A percentile compares a stretch with the other conserved stretches of the same genome.
These are phyloP conservation scores for Acrossocheilus fasciatus DNA, from an alignment of 2,797 vertebrate species.

Conservation along the genomic window DNA sequence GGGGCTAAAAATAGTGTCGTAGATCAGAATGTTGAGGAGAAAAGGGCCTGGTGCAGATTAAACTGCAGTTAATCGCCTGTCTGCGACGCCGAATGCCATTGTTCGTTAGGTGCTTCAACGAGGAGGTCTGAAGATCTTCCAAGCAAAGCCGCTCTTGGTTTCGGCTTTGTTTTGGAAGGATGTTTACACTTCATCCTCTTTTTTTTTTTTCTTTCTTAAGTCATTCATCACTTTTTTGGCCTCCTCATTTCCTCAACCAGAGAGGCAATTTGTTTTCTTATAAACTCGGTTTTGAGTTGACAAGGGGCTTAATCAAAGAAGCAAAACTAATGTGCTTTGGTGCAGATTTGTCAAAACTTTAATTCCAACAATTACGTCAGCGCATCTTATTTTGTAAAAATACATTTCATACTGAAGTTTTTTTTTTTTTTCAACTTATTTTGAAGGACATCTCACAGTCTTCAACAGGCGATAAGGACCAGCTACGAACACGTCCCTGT, in stretches of 20 bases:
- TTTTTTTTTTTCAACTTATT: background rate
- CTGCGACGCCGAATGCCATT: slow-evolving; percentile 19
- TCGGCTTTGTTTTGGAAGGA: background rate
- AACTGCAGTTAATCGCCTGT: slow-evolving; percentile 50
- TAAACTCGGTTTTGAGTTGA: slow-evolving; percentile 33
- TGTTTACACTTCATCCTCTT: slow-evolving; percentile 15
- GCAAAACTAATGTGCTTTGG: slow-evolving; percentile 48
- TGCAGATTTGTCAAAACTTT: slow-evolving; percentile 8
- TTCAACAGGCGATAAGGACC: slow-evolving; percentile 15
- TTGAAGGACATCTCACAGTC: background rate
- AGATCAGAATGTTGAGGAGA: slow-evolving; percentile 48
- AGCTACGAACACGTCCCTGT: slow-evolving; percentile 3
- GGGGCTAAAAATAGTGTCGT: slow-evolving; percentile 51
- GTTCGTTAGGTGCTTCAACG: background rate
- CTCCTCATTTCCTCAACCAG: slow-evolving; percentile 17
- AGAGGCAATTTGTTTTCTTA: slow-evolving; percentile 37
- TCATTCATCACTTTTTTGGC: slow-evolving; percentile 19
- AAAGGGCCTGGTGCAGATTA: slow-evolving; percentile 39
- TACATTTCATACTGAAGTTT: background rate
- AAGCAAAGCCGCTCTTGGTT: background rate
- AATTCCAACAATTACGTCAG: slow-evolving; percentile 12
- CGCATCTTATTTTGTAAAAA: background rate
- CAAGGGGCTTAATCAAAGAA: slow-evolving; percentile 51
- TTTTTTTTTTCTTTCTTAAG: background rate
- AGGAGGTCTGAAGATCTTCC: slow-evolving; percentile 15